Percentiles rank a stretch among this genome's conserved stretches.
Conservation (phyloP, 2,113 vertebrate genomes). For the Tamias sibiricus region DNA sequence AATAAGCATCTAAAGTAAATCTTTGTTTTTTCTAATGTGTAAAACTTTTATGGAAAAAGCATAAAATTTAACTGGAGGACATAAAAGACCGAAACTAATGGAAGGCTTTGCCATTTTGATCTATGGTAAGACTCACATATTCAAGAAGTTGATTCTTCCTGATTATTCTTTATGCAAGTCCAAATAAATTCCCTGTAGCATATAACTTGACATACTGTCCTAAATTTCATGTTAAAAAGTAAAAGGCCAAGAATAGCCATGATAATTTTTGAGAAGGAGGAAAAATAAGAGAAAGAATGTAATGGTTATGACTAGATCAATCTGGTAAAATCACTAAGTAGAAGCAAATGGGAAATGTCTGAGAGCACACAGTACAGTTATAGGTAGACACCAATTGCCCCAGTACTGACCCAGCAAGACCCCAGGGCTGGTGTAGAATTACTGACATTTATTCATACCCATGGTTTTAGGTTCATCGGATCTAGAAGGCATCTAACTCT, state of each 20-base stretch:
- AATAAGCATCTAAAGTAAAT: neutral
- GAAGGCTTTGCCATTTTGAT: neutral
- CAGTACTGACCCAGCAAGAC: neutral
- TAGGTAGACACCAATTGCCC: neutral
- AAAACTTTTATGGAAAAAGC: neutral
- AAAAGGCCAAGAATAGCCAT: neutral
- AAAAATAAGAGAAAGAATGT: neutral
- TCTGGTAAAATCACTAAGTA: neutral
- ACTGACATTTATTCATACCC: neutral
- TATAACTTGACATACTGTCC: neutral
- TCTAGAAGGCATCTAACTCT: neutral
- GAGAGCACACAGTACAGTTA: neutral
- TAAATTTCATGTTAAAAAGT: constrained; percentile 38
- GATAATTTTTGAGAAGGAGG: neutral
- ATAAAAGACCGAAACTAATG: constrained; percentile 27
- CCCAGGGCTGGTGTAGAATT: neutral
- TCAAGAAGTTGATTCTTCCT: neutral
- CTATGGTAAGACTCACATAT: neutral
- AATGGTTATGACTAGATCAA: neutral
- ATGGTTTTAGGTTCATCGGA: neutral
- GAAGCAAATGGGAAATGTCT: neutral
- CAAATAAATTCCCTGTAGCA: neutral
- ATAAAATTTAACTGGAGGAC: neutral
- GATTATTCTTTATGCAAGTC: neutral
- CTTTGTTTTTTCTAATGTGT: neutral